A percentile compares a stretch with the other conserved stretches of the same genome.
Conservation (phyloP, 1,140 invertebrate genomes). For the Lordiphosa stackelbergi region DNA sequence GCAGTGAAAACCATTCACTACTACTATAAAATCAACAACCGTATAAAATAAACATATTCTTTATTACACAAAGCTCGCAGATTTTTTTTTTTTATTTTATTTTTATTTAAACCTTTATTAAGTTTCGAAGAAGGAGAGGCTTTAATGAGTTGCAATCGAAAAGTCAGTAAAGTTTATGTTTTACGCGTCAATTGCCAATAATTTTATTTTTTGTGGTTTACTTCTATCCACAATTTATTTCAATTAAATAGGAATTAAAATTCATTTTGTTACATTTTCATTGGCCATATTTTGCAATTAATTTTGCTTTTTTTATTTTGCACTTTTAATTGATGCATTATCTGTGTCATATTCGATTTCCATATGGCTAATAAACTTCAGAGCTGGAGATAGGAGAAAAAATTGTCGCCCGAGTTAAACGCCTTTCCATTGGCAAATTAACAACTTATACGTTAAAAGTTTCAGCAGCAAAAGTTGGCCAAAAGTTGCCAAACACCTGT, state of each 20-base stretch:
- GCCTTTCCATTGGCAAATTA: slow-evolving; percentile 69
- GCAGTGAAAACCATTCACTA: too few relatives aligned
- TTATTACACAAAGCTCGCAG: too few relatives aligned
- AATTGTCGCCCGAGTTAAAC: slow-evolving; percentile 52
- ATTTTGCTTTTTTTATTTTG: slow-evolving; percentile 5
- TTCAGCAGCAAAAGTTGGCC: slow-evolving; percentile 51
- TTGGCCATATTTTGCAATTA: slow-evolving; percentile 12
- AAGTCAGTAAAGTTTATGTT: too few relatives aligned
- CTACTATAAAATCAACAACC: too few relatives aligned
- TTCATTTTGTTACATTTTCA: slow-evolving; percentile 5
- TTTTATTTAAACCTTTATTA: too few relatives aligned
- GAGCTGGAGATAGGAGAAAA: slow-evolving; percentile 6
- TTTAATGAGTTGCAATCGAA: too few relatives aligned
- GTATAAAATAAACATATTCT: too few relatives aligned
- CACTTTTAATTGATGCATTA: slow-evolving; percentile 8
- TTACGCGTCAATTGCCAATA: too few relatives aligned
- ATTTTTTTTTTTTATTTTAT: too few relatives aligned
- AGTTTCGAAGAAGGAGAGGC: too few relatives aligned
- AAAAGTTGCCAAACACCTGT: slow-evolving; percentile 58
- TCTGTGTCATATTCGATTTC: slow-evolving; percentile 4
- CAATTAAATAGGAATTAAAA: slow-evolving; percentile 23
- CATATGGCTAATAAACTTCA: slow-evolving; percentile 18
- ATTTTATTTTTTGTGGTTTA: too few relatives aligned
- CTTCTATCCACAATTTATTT: too few relatives aligned
- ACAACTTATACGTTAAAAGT: slow-evolving; percentile 69